A percentile compares a stretch with the other conserved stretches of the same genome.
Evolutionary conservation across 2,888 invertebrate species (phyloP).

Genomic region (Scrobipalpa costella): DNA sequence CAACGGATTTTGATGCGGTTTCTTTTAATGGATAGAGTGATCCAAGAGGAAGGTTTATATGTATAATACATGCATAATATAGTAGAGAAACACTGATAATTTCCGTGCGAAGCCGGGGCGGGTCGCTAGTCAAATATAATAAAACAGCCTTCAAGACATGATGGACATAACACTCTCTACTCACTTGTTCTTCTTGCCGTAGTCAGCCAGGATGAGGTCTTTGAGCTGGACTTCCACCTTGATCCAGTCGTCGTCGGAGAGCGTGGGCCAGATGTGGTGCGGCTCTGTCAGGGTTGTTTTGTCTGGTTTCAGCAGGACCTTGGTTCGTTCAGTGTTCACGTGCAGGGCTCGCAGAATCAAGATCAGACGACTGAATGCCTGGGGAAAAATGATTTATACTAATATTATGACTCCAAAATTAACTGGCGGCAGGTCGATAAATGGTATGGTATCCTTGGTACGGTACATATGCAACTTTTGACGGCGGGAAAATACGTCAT

Average conservation of each 20-base stretch:
- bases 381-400: conserved; percentile 32
- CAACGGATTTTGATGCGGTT: too few species aligned
- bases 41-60: too few species aligned
- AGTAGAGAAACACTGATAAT: too few species aligned
- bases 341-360: conserved; percentile 97
- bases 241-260: conserved; percentile 99
- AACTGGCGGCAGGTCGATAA: too few species aligned
- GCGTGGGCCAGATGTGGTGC: conserved; percentile 99
- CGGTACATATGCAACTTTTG: too few species aligned
- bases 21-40: too few species aligned
- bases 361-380: conserved; percentile 98
- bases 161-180: conserved; percentile 44
- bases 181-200: conserved; percentile 99
- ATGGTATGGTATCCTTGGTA: too few species aligned
- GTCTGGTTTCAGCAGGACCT: conserved; percentile 98
- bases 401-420: too few species aligned
- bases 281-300: conserved; percentile 99
- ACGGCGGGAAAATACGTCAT: too few species aligned
- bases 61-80: too few species aligned
- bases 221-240: conserved; percentile 99
- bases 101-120: too few species aligned
- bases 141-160: neutral
- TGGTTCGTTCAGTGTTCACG: conserved; percentile 99
- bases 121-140: too few species aligned
- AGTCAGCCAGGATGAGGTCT: conserved; percentile 98